Percentiles rank a stretch among this genome's conserved stretches.
Evolutionary conservation across 53 echinoderm and acorn worm species (phyloP).

Genomic region (Arbacia lixula): DNA sequence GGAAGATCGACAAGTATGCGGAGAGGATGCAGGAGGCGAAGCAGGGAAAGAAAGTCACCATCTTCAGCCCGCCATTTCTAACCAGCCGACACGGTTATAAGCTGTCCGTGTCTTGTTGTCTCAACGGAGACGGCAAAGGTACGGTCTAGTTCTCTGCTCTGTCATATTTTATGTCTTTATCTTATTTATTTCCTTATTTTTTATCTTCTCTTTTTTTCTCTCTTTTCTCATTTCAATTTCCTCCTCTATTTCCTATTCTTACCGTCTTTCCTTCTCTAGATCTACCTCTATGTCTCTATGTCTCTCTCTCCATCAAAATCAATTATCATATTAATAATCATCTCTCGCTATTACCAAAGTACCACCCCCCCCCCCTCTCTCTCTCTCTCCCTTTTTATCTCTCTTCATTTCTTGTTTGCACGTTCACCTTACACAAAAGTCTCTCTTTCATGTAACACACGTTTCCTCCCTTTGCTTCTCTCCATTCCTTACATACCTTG

Average conservation of each 20-base stretch:
- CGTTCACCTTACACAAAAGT: no score
- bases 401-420: not conserved
- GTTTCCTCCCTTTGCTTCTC: no score
- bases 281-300: not conserved
- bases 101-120: constrained; percentile 86
- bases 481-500: no score
- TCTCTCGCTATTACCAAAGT: not conserved
- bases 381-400: not conserved
- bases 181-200: not conserved
- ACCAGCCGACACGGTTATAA: constrained; percentile 99
- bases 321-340: no score
- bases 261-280: not conserved
- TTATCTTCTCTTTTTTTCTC: not conserved
- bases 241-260: not conserved
- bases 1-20: constrained; percentile 93
- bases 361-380: not conserved
- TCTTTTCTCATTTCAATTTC: no score
- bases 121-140: constrained; percentile 99
- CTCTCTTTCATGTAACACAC: no score
- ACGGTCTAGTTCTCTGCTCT: no score
- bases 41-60: constrained; percentile 93
- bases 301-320: not conserved
- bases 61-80: constrained; percentile 96
- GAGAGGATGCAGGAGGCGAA: constrained; percentile 98
- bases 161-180: not conserved